Percentiles rank a stretch among this genome's conserved stretches.
phyloP scores from a whole-genome alignment of 1,140 invertebrate genomes.

The Brachionus rubens region DNA sequence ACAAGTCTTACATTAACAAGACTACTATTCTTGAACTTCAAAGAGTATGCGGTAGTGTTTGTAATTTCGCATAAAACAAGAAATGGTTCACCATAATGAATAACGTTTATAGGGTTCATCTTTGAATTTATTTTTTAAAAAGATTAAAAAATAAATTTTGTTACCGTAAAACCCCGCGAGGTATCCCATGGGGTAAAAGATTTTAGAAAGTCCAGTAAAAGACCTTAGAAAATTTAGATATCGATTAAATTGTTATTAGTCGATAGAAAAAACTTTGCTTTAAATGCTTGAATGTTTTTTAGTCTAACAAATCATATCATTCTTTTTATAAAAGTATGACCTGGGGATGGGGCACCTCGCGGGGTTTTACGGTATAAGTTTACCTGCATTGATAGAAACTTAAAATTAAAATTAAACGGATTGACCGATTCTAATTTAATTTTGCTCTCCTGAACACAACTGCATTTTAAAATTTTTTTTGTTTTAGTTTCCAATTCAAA shows the following conservation, averaged over 20 bases:
- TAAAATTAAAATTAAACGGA: slow-evolving; percentile 28
- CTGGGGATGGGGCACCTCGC: too few relatives aligned
- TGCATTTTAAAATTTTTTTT: slow-evolving; percentile 38
- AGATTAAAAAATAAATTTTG: too few relatives aligned
- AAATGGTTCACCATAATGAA: slow-evolving; percentile 24
- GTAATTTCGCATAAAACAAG: slow-evolving; percentile 3
- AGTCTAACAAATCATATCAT: too few relatives aligned
- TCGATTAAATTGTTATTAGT: too few relatives aligned
- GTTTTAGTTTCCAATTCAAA: background rate
- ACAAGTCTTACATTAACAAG: background rate
- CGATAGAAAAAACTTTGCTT: too few relatives aligned
- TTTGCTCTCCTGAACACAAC: slow-evolving; percentile 6
- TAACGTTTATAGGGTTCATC: background rate
- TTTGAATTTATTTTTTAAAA: too few relatives aligned
- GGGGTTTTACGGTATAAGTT: background rate
- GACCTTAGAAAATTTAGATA: too few relatives aligned
- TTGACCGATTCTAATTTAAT: slow-evolving; percentile 20
- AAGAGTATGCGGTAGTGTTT: background rate
- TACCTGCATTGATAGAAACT: slow-evolving; percentile 19
- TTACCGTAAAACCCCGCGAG: too few relatives aligned
- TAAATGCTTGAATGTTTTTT: too few relatives aligned
- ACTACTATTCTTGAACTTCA: slow-evolving; percentile 16
- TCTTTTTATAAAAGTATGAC: too few relatives aligned
- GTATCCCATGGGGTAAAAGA: too few relatives aligned
- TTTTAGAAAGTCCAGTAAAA: too few relatives aligned